Evolutionary conservation across 2,888 invertebrate genomes (phyloP).

Genomic region (Vesta saturnalis): DNA sequence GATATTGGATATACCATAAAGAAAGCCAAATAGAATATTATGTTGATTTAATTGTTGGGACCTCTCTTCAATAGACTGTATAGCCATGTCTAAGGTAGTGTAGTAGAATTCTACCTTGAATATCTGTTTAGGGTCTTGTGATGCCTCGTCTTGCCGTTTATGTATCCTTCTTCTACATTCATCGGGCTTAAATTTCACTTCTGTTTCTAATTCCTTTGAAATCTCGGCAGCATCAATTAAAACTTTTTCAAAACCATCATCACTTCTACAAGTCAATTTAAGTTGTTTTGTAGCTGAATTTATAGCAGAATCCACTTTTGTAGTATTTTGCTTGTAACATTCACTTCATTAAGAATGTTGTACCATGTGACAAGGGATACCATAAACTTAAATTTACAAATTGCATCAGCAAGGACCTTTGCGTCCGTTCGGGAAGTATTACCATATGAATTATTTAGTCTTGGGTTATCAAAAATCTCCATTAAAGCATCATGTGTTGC

Average conservation of each 20-base stretch:
- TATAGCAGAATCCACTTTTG: background rate
- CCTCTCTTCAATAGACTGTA: constrained; percentile 15
- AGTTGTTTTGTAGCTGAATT: constrained; percentile 7
- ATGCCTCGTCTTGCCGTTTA: no score
- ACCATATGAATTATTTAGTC: constrained; percentile 7
- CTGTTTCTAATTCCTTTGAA: no score
- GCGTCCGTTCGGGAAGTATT: background rate
- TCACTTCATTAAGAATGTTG: no score
- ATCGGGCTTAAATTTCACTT: background rate
- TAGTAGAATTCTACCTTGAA: constrained; percentile 4
- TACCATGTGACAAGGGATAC: constrained; percentile 16
- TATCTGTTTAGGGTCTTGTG: no score
- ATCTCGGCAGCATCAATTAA: background rate
- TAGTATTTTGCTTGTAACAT: constrained; percentile 11
- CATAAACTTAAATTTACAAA: constrained; percentile 10
- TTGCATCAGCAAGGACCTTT: no score
- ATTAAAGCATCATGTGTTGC: constrained; percentile 21
- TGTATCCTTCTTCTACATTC: no score
- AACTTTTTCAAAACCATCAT: constrained; percentile 9
- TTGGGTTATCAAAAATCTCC: constrained; percentile 12
- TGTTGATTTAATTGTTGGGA: no score
- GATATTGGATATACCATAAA: constrained; percentile 1
- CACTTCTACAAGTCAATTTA: background rate
- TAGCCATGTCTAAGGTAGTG: no score
- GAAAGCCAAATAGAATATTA: no score